These are phyloP conservation scores for Cheilosia scutellata DNA, from an alignment of 2,888 invertebrate species.

Conservation along the genomic window DNA sequence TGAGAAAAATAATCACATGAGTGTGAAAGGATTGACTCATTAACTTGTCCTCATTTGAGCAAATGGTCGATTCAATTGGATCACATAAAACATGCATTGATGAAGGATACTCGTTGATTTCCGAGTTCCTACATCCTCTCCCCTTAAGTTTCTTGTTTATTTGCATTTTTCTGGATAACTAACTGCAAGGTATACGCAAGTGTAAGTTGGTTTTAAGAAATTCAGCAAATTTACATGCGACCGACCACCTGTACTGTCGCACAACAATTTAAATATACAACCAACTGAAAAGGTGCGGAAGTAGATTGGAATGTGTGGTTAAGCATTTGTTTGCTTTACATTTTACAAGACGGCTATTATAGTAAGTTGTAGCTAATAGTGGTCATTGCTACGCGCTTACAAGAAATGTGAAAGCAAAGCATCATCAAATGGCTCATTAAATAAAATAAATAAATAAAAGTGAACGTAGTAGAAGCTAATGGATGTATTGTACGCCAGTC, in stretches of 20 bases:
- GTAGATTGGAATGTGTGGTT: background rate
- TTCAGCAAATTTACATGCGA: background rate
- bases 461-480: background rate
- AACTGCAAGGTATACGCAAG: background rate
- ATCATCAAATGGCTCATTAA: constrained; percentile 5
- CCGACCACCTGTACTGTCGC: constrained; percentile 1
- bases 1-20: no score
- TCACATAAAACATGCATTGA: no score
- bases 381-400: no score
- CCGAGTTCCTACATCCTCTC: no score
- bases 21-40: no score
- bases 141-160: no score
- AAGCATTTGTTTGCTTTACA: background rate
- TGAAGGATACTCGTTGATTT: no score
- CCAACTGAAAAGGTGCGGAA: background rate
- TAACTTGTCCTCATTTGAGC: no score
- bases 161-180: no score
- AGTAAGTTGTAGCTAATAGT: no score
- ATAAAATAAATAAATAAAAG: constrained; percentile 8
- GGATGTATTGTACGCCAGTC: background rate
- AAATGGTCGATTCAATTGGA: no score
- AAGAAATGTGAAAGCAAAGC: constrained; percentile 9
- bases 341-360: no score
- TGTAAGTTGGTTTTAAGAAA: background rate
- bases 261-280: background rate